These are phyloP conservation scores for Florisuga fusca DNA, from an alignment of 2,797 vertebrate species.

Conservation along the genomic window DNA sequence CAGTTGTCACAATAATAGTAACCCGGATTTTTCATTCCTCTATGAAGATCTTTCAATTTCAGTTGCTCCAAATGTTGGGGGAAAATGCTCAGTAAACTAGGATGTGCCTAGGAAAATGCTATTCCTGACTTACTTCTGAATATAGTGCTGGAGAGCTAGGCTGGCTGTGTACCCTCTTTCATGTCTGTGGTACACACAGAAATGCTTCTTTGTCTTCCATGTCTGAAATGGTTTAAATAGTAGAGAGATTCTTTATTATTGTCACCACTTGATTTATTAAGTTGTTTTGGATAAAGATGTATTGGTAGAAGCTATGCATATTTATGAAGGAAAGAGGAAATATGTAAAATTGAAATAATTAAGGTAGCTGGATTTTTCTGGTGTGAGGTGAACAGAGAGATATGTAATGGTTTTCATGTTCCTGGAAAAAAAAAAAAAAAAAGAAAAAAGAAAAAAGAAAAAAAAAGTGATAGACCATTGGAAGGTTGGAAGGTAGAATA, in stretches of 20 bases:
- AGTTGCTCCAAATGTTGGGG: not conserved
- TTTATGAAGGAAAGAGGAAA: constrained; percentile 16
- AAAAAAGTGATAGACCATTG: not conserved
- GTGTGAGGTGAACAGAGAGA: not conserved
- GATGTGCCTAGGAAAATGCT: not conserved
- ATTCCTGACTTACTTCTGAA: not conserved
- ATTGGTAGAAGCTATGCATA: not conserved
- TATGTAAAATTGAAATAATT: not conserved
- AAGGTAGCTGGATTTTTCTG: not conserved
- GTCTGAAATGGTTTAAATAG: not conserved
- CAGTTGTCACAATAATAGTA: not conserved
- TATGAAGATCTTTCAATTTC: constrained; percentile 23
- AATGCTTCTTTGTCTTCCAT: not conserved
- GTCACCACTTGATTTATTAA: constrained; percentile 3
- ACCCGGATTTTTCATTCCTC: constrained; percentile 34
- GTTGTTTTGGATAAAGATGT: not conserved
- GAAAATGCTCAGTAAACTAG: not conserved
- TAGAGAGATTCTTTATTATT: not conserved
- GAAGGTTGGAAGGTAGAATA: not conserved
- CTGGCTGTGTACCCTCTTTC: not conserved
- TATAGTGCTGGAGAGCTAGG: not conserved
- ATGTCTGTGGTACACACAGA: not conserved
- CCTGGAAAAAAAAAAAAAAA: not conserved
- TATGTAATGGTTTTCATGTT: not conserved
- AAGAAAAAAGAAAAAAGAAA: not conserved